Base-by-base conservation (phyloP, 1,140 invertebrate species). In the Prorops nasuta region DNA sequence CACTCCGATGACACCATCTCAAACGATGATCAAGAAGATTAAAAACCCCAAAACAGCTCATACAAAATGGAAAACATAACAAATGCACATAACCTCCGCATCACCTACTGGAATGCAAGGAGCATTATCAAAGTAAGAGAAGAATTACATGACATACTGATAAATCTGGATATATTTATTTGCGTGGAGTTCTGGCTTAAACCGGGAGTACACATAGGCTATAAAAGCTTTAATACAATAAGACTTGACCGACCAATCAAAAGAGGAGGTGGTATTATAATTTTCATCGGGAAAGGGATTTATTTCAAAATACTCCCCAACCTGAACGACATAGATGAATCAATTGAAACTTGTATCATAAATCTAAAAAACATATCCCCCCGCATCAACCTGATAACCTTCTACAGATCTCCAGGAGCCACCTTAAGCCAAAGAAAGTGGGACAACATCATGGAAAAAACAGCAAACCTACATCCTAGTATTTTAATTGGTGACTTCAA, bases 161-260 rank as follows among this genome's bases (percentile, higher is more conserved):
- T 19, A 47, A 39, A 47, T 18, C 16, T 32, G 10, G 46, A 49
- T 12, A 35, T 49, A 15, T 41, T 49, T n/a, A 41, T 49, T 1
- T 35, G 34, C 14, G 18, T 40, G 3, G 38, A 40, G 18, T 40
- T 15, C 15, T 40, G 38, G 38, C 38, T 40, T 19, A 40, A 8
- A 9, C 3, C 9, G 6, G 9, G 14, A 12, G 18, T 3, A 3
- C 3, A 20, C 17, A 3, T 19, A 12, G 7, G 18, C 7, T 18
- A 7, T 16, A 9, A 3, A 7, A 15, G 10, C 17, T 40, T 40
- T 20, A 6, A 7, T 3, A 7, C 18, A 19, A 16, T 10, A 6
- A 4, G 38, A 4, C 4, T 9, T 8, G 38, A 40, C 14, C 4
- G 20, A 14, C 7, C 20, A 4, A 6, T 3, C 17, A 3, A 9